phyloP scores from a whole-genome alignment of 37 sponge, comb jelly and placozoan species.

The Theonella swinhoei region DNA sequence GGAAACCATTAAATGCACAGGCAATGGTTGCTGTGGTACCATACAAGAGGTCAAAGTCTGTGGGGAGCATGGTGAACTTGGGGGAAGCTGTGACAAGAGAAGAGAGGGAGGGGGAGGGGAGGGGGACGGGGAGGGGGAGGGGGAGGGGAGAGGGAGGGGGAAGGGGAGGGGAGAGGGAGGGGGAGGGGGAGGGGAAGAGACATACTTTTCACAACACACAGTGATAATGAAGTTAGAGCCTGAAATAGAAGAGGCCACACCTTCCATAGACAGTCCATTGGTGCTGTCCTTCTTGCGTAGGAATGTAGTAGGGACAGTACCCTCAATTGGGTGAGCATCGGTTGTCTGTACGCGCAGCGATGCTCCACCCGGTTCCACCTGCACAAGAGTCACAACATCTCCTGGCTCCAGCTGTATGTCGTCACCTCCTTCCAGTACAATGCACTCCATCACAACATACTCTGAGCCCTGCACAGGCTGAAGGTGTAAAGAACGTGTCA shows the following conservation, averaged over 20 bases:
- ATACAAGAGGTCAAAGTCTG: slow-evolving; percentile 28
- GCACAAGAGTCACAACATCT: slow-evolving; percentile 65
- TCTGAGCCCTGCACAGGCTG: slow-evolving; percentile 25
- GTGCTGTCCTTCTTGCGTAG: slow-evolving; percentile 37
- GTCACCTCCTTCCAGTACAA: slow-evolving; percentile 74
- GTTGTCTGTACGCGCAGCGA: slow-evolving; percentile 36
- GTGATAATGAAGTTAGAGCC: too few species aligned
- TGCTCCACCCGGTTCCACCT: slow-evolving; percentile 6
- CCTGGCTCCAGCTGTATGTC: slow-evolving; percentile 65
- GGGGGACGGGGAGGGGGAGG: too few species aligned
- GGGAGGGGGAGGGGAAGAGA: too few species aligned
- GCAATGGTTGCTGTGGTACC: slow-evolving; percentile 64
- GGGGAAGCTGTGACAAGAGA: slow-evolving; percentile 63
- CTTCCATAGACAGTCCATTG: slow-evolving; percentile 23
- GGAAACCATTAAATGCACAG: slow-evolving; percentile 78
- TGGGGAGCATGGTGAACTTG: slow-evolving; percentile 60
- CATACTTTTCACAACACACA: too few species aligned
- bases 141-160: too few species aligned
- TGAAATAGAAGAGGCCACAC: slow-evolving; percentile 12
- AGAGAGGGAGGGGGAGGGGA: slow-evolving; percentile 1
- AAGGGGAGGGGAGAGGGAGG: too few species aligned
- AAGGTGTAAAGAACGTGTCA: neutral
- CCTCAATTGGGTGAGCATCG: slow-evolving; percentile 41
- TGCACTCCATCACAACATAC: slow-evolving; percentile 77
- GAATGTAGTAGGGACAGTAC: slow-evolving; percentile 41